phyloP scores from a whole-genome alignment of 2,797 vertebrate species.

The Aulostomus chinensis region DNA sequence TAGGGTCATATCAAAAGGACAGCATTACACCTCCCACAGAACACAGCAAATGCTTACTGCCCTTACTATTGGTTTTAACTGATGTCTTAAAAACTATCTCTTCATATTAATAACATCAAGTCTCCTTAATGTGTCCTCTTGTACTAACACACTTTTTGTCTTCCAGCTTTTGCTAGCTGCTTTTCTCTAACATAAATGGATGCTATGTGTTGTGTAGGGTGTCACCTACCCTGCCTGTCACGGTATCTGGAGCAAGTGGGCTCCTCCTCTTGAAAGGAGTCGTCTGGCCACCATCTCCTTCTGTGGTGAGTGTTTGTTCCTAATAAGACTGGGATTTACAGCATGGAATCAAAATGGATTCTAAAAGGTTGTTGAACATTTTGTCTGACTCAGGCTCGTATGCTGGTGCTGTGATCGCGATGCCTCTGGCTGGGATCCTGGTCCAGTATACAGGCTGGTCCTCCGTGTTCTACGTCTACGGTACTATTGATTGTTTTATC shows the following conservation, averaged over 20 bases:
- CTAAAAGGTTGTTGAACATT: too few relatives aligned
- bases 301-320: constrained; percentile 86
- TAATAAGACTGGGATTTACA: background rate
- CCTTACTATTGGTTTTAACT: too few relatives aligned
- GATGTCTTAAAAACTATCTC: too few relatives aligned
- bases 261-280: constrained; percentile 94
- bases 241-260: constrained; percentile 99
- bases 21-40: too few relatives aligned
- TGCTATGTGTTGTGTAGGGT: constrained; percentile 79
- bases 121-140: too few relatives aligned
- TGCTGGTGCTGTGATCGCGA: constrained; percentile 93
- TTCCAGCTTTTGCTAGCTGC: too few relatives aligned
- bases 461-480: constrained; percentile 96
- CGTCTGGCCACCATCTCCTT: constrained; percentile 95
- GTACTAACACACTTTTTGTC: too few relatives aligned
- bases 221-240: constrained; percentile 98
- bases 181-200: too few relatives aligned
- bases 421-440: constrained; percentile 93
- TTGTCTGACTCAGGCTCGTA: constrained; percentile 85
- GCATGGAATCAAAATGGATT: too few relatives aligned
- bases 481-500: constrained; percentile 73
- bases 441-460: constrained; percentile 97
- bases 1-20: background rate
- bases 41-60: too few relatives aligned
- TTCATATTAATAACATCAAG: too few relatives aligned